Conservation (phyloP, 2,888 invertebrate species). For the Apotomis capreana region DNA sequence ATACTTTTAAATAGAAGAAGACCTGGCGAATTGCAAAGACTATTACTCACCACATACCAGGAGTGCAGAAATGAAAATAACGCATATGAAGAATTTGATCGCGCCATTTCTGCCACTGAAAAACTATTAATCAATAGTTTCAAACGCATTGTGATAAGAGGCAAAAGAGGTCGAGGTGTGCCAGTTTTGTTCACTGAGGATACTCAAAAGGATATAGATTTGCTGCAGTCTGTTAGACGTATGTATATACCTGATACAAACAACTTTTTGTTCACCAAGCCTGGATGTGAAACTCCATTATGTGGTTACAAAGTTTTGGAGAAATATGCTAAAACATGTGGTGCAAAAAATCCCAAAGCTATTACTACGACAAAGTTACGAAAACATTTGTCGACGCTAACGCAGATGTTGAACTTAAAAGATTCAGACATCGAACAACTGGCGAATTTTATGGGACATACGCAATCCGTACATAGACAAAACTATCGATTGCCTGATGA, state of each 20-base stretch:
- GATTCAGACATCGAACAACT: constrained; percentile 54
- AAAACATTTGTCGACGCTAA: constrained; percentile 53
- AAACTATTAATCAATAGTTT: constrained; percentile 7
- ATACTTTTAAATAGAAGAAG: constrained; percentile 22
- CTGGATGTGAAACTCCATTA: constrained; percentile 38
- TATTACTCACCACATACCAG: not conserved
- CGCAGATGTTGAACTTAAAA: constrained; percentile 52
- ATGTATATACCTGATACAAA: constrained; percentile 19
- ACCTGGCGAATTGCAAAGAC: constrained; percentile 17
- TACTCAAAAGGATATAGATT: not conserved
- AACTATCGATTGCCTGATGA: constrained; percentile 3
- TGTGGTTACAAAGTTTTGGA: constrained; percentile 53
- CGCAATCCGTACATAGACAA: constrained; percentile 3
- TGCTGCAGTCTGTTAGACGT: constrained; percentile 15
- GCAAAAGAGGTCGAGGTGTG: not conserved
- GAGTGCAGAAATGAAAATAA: constrained; percentile 4
- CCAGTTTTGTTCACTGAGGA: too few relatives aligned
- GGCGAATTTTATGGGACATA: constrained; percentile 47
- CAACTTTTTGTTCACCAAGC: constrained; percentile 24
- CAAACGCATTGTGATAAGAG: constrained; percentile 18
- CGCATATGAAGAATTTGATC: constrained; percentile 1
- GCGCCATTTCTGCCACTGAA: not conserved
- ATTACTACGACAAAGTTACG: constrained; percentile 51
- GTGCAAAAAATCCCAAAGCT: constrained; percentile 52
- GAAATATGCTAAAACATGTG: constrained; percentile 46